Percentiles rank a stretch among this genome's conserved stretches.
These are phyloP conservation scores for Limonius californicus DNA, from an alignment of 1,140 invertebrate species.

Conservation along the genomic window DNA sequence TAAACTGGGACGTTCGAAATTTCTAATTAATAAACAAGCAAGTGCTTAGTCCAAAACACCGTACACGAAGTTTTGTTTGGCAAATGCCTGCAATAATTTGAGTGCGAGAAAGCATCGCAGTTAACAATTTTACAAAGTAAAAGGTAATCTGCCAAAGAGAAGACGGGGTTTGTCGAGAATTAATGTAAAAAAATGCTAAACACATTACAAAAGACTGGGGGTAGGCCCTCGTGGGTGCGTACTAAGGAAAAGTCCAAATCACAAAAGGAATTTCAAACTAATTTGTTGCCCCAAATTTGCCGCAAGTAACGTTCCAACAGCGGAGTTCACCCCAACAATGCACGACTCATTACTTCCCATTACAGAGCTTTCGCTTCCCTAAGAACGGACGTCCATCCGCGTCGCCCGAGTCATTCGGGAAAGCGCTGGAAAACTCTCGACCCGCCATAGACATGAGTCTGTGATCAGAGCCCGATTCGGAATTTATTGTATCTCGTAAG, in stretches of 20 bases:
- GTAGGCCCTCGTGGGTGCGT: not conserved
- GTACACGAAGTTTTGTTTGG: too few relatives aligned
- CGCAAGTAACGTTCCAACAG: slow-evolving; percentile 14
- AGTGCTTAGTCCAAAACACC: too few relatives aligned
- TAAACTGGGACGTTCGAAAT: too few relatives aligned
- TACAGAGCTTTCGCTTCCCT: slow-evolving; percentile 13
- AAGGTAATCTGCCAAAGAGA: not conserved
- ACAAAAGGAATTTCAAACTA: slow-evolving; percentile 15
- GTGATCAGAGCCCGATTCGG: slow-evolving; percentile 24
- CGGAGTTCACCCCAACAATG: slow-evolving; percentile 12
- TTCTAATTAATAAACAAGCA: too few relatives aligned
- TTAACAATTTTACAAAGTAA: too few relatives aligned
- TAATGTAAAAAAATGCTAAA: slow-evolving; percentile 10
- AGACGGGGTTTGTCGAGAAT: not conserved
- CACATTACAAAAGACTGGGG: not conserved
- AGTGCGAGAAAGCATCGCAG: too few relatives aligned
- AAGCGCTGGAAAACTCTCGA: slow-evolving; percentile 6
- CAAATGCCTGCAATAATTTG: too few relatives aligned
- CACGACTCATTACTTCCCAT: slow-evolving; percentile 14
- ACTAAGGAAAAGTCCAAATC: slow-evolving; percentile 8
- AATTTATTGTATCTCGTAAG: slow-evolving; percentile 32
- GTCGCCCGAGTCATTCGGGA: slow-evolving; percentile 18
- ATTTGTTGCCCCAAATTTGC: slow-evolving; percentile 12
- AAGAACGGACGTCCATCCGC: slow-evolving; percentile 24
- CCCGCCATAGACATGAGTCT: slow-evolving; percentile 14